Evolutionary conservation across 2,113 vertebrate genomes (phyloP).

Genomic region (Lynx canadensis): DNA sequence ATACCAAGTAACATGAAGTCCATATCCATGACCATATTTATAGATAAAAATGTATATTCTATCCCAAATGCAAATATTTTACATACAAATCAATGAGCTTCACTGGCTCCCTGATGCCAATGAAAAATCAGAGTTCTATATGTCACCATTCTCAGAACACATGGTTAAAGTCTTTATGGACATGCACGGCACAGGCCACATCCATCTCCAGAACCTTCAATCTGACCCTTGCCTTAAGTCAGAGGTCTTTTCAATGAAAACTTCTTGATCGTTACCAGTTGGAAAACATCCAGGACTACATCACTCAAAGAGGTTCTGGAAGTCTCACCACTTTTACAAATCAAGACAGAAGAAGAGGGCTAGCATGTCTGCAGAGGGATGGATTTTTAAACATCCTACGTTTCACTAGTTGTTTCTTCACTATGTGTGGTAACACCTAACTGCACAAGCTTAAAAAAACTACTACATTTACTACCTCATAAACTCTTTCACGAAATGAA

Average conservation of each 20-base stretch:
- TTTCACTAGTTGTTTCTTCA: slow-evolving; percentile 5
- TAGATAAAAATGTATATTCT: neutral
- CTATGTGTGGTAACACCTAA: neutral
- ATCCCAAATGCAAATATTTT: neutral
- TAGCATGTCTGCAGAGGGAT: neutral
- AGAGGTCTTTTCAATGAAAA: slow-evolving; percentile 26
- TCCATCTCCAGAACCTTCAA: slow-evolving; percentile 5
- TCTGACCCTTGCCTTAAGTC: neutral
- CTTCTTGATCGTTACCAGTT: neutral
- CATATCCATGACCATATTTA: neutral
- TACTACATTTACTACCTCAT: neutral
- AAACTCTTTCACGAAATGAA: neutral
- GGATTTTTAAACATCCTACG: neutral
- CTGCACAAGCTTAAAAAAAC: neutral
- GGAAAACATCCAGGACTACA: neutral
- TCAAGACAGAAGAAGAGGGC: neutral
- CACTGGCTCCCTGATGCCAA: neutral
- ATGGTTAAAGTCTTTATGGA: neutral
- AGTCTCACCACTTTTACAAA: slow-evolving; percentile 5
- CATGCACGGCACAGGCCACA: neutral
- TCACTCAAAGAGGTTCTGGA: neutral
- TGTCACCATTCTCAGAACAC: neutral
- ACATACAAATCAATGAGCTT: neutral
- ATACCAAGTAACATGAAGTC: slow-evolving; percentile 6
- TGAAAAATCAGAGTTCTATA: slow-evolving; percentile 1